Conservation (phyloP, 1,140 invertebrate genomes). For the Drosophila rhopaloa region DNA sequence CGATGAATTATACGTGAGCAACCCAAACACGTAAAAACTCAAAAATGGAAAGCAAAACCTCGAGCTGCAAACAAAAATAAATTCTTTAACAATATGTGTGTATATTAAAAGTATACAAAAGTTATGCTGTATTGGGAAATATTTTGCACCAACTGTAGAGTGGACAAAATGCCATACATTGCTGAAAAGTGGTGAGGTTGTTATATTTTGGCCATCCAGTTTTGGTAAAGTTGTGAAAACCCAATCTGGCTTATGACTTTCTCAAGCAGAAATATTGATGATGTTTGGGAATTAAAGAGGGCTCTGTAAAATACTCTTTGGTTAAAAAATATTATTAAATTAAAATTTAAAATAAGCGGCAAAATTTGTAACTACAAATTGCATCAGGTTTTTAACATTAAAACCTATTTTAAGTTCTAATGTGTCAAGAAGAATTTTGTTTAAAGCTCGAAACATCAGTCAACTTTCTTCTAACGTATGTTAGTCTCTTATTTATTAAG, state of each 20-base stretch:
- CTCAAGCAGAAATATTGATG: not conserved
- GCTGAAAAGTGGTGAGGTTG: not conserved
- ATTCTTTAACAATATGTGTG: conserved; percentile 21
- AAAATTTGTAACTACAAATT: no score
- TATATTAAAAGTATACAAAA: conserved; percentile 13
- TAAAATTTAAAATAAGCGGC: no score
- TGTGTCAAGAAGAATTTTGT: no score
- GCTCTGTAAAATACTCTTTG: no score
- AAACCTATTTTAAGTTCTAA: no score
- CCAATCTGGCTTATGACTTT: not conserved
- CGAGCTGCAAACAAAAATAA: conserved; percentile 27
- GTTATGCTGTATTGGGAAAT: conserved; percentile 30
- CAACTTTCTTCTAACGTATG: no score
- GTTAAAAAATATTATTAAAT: no score
- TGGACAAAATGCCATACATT: not conserved
- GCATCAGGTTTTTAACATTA: no score
- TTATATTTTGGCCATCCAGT: not conserved
- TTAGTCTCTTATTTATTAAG: no score
- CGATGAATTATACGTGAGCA: conserved; percentile 58
- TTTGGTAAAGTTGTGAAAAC: conserved; percentile 8
- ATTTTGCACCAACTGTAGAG: conserved; percentile 20
- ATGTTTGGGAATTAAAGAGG: not conserved
- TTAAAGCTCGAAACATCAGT: no score
- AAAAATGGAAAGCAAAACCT: conserved; percentile 24
- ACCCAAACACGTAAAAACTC: conserved; percentile 13